phyloP scores from a whole-genome alignment of 2,888 invertebrate species.

The Caenorhabditis sp. region DNA sequence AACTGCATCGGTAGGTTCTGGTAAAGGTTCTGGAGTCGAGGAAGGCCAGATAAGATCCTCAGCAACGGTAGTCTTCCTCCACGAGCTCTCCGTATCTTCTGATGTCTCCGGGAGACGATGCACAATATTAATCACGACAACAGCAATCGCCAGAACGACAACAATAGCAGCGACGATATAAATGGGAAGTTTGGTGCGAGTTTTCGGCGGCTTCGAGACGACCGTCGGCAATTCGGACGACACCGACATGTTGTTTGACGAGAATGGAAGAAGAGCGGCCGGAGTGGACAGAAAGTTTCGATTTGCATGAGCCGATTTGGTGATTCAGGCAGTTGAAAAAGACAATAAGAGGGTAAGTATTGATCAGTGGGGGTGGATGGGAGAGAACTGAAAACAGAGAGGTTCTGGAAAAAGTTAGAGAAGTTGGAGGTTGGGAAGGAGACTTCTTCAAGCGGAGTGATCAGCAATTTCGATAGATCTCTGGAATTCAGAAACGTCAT shows the following conservation, averaged over 20 bases:
- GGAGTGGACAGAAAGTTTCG: constrained; percentile 22
- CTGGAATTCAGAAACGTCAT: no score
- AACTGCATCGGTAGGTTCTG: background rate
- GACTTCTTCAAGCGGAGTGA: no score
- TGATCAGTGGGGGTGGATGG: constrained; percentile 11
- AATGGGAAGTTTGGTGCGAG: constrained; percentile 54
- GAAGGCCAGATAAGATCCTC: background rate
- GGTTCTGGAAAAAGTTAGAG: no score
- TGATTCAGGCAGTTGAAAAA: constrained; percentile 37
- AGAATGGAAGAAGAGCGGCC: constrained; percentile 3
- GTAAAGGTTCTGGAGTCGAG: background rate
- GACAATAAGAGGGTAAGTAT: constrained; percentile 25
- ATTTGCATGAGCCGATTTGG: constrained; percentile 64
- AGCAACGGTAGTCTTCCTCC: background rate
- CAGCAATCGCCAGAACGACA: constrained; percentile 47
- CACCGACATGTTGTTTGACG: constrained; percentile 50
- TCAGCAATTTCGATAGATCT: no score
- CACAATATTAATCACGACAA: constrained; percentile 57
- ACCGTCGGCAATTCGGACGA: constrained; percentile 51
- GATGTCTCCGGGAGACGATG: constrained; percentile 36
- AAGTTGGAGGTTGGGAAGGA: no score
- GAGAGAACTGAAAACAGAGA: background rate
- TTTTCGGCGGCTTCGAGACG: constrained; percentile 45
- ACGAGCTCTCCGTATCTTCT: constrained; percentile 11
- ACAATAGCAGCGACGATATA: constrained; percentile 57